Evolutionary conservation across 2,888 invertebrate species (phyloP).

Genomic region (Orthosia gracilis): DNA sequence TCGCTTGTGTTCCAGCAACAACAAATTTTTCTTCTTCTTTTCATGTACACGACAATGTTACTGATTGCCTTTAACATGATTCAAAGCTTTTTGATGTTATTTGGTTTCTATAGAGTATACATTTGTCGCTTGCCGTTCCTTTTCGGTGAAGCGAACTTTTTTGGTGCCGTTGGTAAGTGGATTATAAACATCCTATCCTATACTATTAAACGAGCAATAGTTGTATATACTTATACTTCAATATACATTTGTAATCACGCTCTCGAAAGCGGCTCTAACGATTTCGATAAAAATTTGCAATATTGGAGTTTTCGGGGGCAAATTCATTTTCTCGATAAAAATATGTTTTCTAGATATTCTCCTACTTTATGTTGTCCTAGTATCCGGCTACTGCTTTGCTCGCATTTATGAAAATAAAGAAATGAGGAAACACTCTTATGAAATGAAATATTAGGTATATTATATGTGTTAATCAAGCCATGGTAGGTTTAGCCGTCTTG

Average conservation of each 20-base stretch:
- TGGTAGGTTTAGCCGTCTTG: not conserved
- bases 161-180: conserved; percentile 48
- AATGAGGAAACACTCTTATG: not conserved
- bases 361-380: no score
- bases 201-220: no score
- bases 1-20: conserved; percentile 24
- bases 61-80: conserved; percentile 28
- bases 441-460: not conserved
- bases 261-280: no score
- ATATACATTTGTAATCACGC: no score
- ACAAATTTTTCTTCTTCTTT: not conserved
- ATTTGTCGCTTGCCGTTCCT: conserved; percentile 24
- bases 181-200: not conserved
- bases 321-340: no score
- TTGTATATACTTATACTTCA: no score
- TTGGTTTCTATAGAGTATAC: not conserved
- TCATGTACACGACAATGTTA: conserved; percentile 32
- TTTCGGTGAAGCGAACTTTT: conserved; percentile 26
- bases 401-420: not conserved
- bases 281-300: no score
- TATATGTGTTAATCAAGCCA: not conserved
- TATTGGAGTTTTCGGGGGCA: no score
- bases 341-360: no score
- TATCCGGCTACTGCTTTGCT: not conserved
- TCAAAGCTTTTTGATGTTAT: conserved; percentile 23